Conservation (phyloP, 2,888 invertebrate genomes). For the Volucella inanis region DNA sequence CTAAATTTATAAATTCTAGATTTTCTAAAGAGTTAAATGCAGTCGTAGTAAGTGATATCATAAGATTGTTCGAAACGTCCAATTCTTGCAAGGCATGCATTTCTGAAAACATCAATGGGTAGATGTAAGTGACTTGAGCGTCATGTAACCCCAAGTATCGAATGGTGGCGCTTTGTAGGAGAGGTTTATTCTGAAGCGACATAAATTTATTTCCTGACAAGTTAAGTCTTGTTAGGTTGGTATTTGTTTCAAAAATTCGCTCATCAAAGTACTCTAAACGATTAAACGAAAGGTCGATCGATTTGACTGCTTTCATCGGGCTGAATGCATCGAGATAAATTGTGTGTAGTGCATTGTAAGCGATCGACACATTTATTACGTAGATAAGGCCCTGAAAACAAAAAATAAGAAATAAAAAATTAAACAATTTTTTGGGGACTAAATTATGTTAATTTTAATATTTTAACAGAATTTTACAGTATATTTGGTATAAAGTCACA, state of each 20-base stretch:
- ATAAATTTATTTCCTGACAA: conserved; percentile 87
- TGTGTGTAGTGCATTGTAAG: conserved; percentile 86
- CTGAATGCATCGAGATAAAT: conserved; percentile 86
- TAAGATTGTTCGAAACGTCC: conserved; percentile 86
- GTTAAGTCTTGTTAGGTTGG: conserved; percentile 84
- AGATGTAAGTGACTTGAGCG: conserved; percentile 85
- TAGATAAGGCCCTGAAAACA: conserved; percentile 77
- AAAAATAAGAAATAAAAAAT: too few species aligned
- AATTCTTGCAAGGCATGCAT: conserved; percentile 85
- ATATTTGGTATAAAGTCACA: too few species aligned
- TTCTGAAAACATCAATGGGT: conserved; percentile 84
- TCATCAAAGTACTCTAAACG: conserved; percentile 85
- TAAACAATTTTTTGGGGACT: not conserved
- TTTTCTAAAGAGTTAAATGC: conserved; percentile 84
- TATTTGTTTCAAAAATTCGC: conserved; percentile 85
- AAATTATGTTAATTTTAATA: not conserved
- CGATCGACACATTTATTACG: conserved; percentile 79
- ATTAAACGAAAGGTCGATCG: conserved; percentile 86
- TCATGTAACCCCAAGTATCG: conserved; percentile 85
- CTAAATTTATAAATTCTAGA: conserved; percentile 84
- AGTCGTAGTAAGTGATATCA: conserved; percentile 84
- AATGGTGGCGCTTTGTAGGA: conserved; percentile 85
- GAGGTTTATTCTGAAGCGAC: conserved; percentile 84
- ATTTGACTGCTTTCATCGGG: conserved; percentile 84
- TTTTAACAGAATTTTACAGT: not conserved